Evolutionary conservation across 2,113 vertebrate genomes (phyloP), one percentile per base, ranked within the genome.

Genomic region (Phyllopteryx taeniolatus): DNA sequence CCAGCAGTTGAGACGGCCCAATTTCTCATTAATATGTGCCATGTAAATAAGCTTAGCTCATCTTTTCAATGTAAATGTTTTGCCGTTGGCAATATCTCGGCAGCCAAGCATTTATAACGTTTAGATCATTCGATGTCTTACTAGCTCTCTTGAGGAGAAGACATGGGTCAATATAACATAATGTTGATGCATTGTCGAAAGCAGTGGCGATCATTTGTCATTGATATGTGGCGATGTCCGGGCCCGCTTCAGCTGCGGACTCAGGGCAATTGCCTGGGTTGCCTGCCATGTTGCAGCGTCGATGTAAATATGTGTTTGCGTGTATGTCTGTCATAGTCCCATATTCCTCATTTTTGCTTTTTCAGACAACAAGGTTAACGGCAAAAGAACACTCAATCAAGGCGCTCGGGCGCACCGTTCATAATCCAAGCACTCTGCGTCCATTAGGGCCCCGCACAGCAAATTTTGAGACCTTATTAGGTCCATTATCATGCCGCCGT

Each of bases 371-470:
- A 72, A 15, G 20, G 54, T 70, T 68, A 64, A 79, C 53, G 70
- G 66, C 65, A 51, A 83, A 84, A 71, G 70, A 79, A 68, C 68
- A 67, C 70, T 72, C 78, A 76, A 72, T 73, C 59, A 68, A 79
- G 67, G 78, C 71, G 51, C 72, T 68, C 72, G 54, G 72, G 74
- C 70, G 65, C 49, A 61, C 61, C 70, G 60, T 68, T 75, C 77
- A 85, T 87, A 70, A 83, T 73, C 62, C 33, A 71, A 81, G 86
- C 87, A 89, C 90, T 90, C 82, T 87, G 51, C 60, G 71, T 76
- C 83, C 74, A 90, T 90, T 91, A 90, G 60, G 66, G 88, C 73
- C 75, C 59, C 65, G 75, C 71, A 46, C 56, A 75, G 75, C 79
- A 46, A 59, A 73, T 76, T 46, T 79, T 60, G 70, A 73, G 84